Base-by-base conservation (phyloP, 2,797 vertebrate species). In the Notoglanidium macrostoma region DNA sequence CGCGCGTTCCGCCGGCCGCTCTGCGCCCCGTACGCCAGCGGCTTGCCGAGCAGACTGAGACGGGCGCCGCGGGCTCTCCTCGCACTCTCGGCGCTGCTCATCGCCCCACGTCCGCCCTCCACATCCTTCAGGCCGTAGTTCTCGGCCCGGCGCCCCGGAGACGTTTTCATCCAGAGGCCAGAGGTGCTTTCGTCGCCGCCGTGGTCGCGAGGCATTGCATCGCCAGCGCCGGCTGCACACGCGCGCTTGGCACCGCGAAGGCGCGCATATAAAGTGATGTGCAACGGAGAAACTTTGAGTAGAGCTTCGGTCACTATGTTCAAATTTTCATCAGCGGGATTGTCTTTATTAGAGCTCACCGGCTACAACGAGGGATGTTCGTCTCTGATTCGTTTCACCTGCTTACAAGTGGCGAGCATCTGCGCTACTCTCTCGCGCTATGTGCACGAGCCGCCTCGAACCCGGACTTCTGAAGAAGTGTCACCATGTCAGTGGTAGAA, bases 131-230 rank as follows among this genome's bases (percentile, higher is more conserved):
- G 95, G 83, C 95, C 95, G 93, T 95, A 94, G 92, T 95, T 93
- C 92, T 93, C 94, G 89, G 89, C 89, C 91, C 94, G 94, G 93
- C 96, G 93, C 68, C 93, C 95, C 10, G 94, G 83, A 3, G 95
- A 93, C 70, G 92, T 21, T 94, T 96, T 97, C 95, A 97, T 93
- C 98, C 97, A 97, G 95, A 98, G 96, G 93, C 97, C 97, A 90
- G 96, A 94, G 93, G 96, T 94, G 91, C 96, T 95, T 92, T 97
- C 97, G 90, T 97, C 98, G 93, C 96, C 96, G 93, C 96, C 95
- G 95, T 96, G 96, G 93, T 96, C 97, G 93, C 97, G 96, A 95
- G 97, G 97, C 97, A 98, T 99, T 95, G 96, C 97, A 97, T 98
- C 96, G 96, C 95, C 96, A 93, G 94, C 95, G 93, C 93, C 89